Evolutionary conservation across 2,797 vertebrate genomes (phyloP).

Genomic region (Pampus argenteus): DNA sequence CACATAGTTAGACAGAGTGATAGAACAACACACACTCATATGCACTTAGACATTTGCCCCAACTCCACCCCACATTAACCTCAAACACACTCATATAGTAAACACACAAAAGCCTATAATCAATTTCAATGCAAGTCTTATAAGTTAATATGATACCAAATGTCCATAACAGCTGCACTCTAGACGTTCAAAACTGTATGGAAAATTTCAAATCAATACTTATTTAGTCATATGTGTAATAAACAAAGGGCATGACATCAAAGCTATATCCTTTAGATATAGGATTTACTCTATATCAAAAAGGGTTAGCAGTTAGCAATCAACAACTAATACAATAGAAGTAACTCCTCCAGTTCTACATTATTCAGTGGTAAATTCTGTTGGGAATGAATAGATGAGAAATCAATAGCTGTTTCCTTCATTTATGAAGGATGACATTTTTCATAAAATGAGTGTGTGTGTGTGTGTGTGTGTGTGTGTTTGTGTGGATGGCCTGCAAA

Average conservation of each 20-base stretch:
- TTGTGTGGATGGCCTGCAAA: background rate
- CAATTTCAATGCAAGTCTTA: conserved; percentile 84
- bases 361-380: conserved; percentile 91
- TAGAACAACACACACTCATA: conserved; percentile 34
- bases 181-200: conserved; percentile 87
- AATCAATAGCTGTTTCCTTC: conserved; percentile 95
- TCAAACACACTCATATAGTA: conserved; percentile 18
- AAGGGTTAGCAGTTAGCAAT: conserved; percentile 87
- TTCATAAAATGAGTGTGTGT: conserved; percentile 87
- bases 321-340: conserved; percentile 85
- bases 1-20: conserved; percentile 60
- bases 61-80: conserved; percentile 6
- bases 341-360: conserved; percentile 83
- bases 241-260: conserved; percentile 94
- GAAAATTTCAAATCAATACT: conserved; percentile 96
- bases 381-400: conserved; percentile 92
- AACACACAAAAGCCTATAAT: conserved; percentile 16
- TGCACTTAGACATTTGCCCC: conserved; percentile 30
- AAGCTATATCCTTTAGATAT: conserved; percentile 90
- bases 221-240: conserved; percentile 93
- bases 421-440: conserved; percentile 90
- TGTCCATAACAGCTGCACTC: conserved; percentile 52
- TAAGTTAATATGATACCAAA: conserved; percentile 90
- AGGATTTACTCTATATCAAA: conserved; percentile 90
- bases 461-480: background rate